Evolutionary conservation across 1,140 invertebrate species (phyloP).

Genomic region (Penaeus japonicus): DNA sequence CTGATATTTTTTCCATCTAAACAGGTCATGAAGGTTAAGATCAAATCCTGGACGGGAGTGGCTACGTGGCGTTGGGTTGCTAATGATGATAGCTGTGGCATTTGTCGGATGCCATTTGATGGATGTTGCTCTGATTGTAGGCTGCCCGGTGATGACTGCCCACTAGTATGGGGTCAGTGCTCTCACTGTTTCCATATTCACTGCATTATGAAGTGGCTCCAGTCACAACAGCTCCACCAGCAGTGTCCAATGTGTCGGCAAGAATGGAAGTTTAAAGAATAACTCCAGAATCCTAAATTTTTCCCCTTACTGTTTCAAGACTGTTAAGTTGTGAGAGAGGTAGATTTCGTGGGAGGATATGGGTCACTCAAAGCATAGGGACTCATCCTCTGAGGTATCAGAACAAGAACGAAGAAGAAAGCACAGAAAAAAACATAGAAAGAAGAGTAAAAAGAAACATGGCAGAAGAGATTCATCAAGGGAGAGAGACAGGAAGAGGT

Average conservation of each 20-base stretch:
- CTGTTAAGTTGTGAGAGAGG: background rate
- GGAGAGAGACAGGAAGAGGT: background rate
- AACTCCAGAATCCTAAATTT: conserved; percentile 58
- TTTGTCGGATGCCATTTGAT: conserved; percentile 98
- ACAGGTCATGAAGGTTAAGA: conserved; percentile 66
- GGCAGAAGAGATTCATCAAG: background rate
- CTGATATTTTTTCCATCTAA: conserved; percentile 60
- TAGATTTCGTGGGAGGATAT: background rate
- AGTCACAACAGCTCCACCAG: conserved; percentile 93
- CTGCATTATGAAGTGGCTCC: conserved; percentile 99
- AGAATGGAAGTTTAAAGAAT: conserved; percentile 97
- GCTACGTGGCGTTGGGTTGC: conserved; percentile 95
- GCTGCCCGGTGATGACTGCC: conserved; percentile 97
- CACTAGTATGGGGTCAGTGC: conserved; percentile 98
- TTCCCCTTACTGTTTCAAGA: background rate
- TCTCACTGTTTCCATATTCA: conserved; percentile 99
- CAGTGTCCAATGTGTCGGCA: conserved; percentile 99
- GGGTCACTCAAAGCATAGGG: conserved; percentile 1
- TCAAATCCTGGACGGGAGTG: conserved; percentile 88
- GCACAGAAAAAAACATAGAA: background rate
- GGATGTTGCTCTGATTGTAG: conserved; percentile 98
- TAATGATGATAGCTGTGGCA: conserved; percentile 98
- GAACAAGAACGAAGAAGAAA: background rate
- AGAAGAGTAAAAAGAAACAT: background rate
- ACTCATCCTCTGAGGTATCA: background rate